Evolutionary conservation across 2,888 invertebrate genomes (phyloP), one percentile per base, ranked within the genome.

Genomic region (Oeneis ivallda): DNA sequence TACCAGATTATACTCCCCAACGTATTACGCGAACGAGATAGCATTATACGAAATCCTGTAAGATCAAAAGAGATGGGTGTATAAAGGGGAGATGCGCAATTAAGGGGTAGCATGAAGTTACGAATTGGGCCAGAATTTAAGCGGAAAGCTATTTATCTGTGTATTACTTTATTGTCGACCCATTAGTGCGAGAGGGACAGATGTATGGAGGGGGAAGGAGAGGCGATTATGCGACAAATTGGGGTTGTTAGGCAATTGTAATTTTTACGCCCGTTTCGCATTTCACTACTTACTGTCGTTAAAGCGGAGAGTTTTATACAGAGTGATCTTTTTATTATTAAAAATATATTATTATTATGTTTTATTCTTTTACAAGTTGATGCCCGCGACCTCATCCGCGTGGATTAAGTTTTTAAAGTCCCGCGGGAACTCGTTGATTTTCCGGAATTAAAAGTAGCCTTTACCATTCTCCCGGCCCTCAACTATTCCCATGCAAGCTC

Each of bases 111-210:
- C 76, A 81, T 84, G 86, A 91, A 90, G 87, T 87, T 76, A 81
- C 85, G 87, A 92, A 90, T 87, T 87, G 87, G 85, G 85, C 81
- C 86, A 84, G 89, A 91, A 87, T 90, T 91, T 89, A 89, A 92
- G 85, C 86, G 89, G 85, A 87, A 84, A 86, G 84, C 86, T 85
- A 88, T 87, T 88, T 88, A 86, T 91, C 87, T 82, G 83, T 86
- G 84, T 86, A 91, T 92, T 92, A 92, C 90, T 92, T 91, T 92
- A 91, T 91, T 88, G 91, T 88, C 81, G 86, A 85, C 81, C 89
- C 83, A 92, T 92, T 92, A 90, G 78, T 71, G 89, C 74, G 83
- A 71, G 70, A 79, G 81, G 77, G 82, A 80, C 58, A 64, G 72
- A 58, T 62, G 68, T 66, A 71, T 73, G 65, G 32, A 61, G 49